phyloP scores from a whole-genome alignment of 2,888 invertebrate genomes.

The Lasioglossum pauxillum region DNA sequence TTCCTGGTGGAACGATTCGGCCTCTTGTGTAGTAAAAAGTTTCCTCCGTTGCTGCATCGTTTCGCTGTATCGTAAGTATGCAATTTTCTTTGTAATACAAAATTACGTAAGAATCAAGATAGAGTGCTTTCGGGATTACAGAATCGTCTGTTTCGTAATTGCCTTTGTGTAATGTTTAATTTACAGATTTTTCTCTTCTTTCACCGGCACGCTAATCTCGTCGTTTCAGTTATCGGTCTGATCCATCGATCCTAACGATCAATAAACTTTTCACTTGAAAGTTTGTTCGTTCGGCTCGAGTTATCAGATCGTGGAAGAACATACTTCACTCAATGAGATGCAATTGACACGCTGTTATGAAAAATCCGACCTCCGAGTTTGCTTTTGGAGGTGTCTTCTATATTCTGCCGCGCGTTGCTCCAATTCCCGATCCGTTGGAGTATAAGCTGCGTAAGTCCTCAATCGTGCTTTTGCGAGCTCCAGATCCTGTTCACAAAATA shows the following conservation, averaged over 20 bases:
- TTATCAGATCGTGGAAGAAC: conserved; percentile 77
- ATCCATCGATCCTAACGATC: conserved; percentile 84
- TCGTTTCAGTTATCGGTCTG: conserved; percentile 63
- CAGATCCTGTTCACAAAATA: conserved; percentile 73
- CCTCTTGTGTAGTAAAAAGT: conserved; percentile 9
- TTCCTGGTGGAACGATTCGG: conserved; percentile 27
- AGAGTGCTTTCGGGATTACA: conserved; percentile 10
- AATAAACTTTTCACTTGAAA: conserved; percentile 82
- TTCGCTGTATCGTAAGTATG: conserved; percentile 34
- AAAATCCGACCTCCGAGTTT: conserved; percentile 29
- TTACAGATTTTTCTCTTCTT: neutral
- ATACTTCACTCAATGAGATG: conserved; percentile 9
- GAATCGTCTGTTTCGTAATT: neutral
- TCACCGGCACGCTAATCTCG: neutral
- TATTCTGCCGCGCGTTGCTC: conserved; percentile 74
- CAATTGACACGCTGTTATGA: conserved; percentile 17
- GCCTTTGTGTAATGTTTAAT: neutral
- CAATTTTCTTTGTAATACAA: conserved; percentile 4
- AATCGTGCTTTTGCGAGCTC: conserved; percentile 78
- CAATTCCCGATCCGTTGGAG: conserved; percentile 81
- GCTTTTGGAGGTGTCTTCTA: conserved; percentile 65
- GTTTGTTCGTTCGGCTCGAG: conserved; percentile 85
- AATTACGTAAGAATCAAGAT: conserved; percentile 33
- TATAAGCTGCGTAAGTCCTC: conserved; percentile 79
- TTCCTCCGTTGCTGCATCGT: neutral